A percentile compares a stretch with the other conserved stretches of the same genome.
phyloP scores from a whole-genome alignment of 2,888 invertebrate genomes.

The Steinernema carpocapsae region DNA sequence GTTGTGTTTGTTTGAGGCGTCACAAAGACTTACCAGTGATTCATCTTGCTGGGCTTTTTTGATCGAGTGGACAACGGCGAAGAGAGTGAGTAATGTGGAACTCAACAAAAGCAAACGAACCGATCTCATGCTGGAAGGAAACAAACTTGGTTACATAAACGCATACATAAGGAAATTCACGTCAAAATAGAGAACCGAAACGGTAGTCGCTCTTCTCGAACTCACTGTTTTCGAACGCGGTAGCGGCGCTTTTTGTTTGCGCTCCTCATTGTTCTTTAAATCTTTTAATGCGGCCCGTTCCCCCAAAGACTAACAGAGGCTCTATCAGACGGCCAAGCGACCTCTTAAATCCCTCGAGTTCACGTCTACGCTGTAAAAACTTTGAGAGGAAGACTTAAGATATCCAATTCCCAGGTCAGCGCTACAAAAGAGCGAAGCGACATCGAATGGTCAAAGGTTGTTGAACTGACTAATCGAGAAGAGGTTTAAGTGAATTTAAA shows the following conservation, averaged over 20 bases:
- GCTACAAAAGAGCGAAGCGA: neutral
- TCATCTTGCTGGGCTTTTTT: conserved; percentile 13
- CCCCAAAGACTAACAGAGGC: conserved; percentile 24
- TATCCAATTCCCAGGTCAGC: neutral
- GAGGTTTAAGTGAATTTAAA: conserved; percentile 7
- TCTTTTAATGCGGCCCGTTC: conserved; percentile 31
- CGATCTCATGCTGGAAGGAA: conserved; percentile 14
- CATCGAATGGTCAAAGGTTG: neutral
- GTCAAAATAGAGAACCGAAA: neutral
- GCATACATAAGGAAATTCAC: neutral
- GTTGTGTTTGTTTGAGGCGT: neutral
- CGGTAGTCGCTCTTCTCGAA: neutral
- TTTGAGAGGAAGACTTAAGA: neutral
- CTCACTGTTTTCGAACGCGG: conserved; percentile 15
- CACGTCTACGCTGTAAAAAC: neutral
- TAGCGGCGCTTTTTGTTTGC: conserved; percentile 16
- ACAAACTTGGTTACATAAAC: neutral
- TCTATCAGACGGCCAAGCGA: neutral
- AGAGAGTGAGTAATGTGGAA: neutral
- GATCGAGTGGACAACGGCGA: neutral
- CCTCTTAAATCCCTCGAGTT: neutral
- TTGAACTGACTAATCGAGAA: conserved; percentile 5
- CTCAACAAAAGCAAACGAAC: conserved; percentile 8
- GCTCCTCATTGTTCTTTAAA: conserved; percentile 32
- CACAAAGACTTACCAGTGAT: conserved; percentile 27